These are phyloP conservation scores for Typhlichthys subterraneus DNA, from an alignment of 2,797 vertebrate species.

Conservation along the genomic window DNA sequence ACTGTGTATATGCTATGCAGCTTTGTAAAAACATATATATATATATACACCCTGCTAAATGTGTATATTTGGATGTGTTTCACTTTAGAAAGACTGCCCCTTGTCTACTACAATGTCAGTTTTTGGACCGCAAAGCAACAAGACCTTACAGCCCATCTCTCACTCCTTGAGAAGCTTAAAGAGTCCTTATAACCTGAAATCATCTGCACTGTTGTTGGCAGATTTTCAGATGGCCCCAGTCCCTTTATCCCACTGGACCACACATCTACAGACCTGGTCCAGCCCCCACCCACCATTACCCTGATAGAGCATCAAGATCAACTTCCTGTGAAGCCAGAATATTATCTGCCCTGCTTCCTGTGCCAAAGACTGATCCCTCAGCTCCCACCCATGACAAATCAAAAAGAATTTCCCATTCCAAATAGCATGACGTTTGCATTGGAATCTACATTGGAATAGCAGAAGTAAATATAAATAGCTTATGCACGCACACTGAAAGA, in stretches of 20 bases:
- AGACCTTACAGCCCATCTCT: neutral
- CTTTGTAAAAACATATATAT: neutral
- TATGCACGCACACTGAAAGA: too few relatives aligned
- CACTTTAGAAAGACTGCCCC: constrained; percentile 7
- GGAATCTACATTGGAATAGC: neutral
- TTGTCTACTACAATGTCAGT: constrained; percentile 3
- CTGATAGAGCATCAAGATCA: constrained; percentile 44
- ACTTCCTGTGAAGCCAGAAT: constrained; percentile 51
- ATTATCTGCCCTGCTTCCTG: constrained; percentile 37
- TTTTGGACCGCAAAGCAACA: neutral
- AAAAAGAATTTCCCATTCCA: constrained; percentile 36
- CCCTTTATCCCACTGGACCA: constrained; percentile 47
- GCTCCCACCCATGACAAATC: constrained; percentile 54
- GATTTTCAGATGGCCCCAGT: constrained; percentile 17
- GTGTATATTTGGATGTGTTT: constrained; percentile 12
- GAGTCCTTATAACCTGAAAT: constrained; percentile 5
- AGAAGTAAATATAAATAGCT: neutral
- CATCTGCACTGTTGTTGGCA: constrained; percentile 20
- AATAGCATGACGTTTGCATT: neutral
- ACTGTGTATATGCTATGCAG: constrained; percentile 14
- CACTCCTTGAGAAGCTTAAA: neutral
- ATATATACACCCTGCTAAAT: constrained; percentile 6
- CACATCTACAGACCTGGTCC: constrained; percentile 37
- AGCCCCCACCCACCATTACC: constrained; percentile 41
- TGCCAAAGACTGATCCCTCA: too few relatives aligned